A percentile compares a stretch with the other conserved stretches of the same genome.
phyloP scores from a whole-genome alignment of 2,113 vertebrate species.

The Candoia aspera region DNA sequence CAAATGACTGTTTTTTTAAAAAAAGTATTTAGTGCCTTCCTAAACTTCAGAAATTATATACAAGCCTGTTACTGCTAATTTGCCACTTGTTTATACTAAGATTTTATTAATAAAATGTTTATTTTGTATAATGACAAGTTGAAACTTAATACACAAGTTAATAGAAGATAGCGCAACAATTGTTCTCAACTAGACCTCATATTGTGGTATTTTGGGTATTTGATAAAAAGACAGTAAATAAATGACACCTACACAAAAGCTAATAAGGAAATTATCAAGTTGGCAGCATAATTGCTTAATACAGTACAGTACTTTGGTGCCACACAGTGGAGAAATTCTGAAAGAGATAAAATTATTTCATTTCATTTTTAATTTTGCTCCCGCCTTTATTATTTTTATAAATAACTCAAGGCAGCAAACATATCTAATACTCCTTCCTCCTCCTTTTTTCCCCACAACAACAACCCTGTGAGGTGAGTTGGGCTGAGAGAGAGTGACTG shows the following conservation, averaged over 20 bases:
- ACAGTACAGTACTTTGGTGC: slow-evolving; percentile 59
- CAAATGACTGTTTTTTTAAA: not conserved
- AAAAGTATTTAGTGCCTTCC: not conserved
- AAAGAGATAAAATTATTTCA: slow-evolving; percentile 51
- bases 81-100: not conserved
- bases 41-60: not conserved
- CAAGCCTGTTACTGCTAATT: not conserved
- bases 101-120: not conserved
- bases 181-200: not conserved
- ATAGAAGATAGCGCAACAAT: not conserved
- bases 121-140: not conserved
- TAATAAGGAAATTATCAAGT: not conserved
- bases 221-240: slow-evolving; percentile 10
- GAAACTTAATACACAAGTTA: not conserved
- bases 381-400: too few relatives aligned
- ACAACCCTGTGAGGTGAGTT: too few relatives aligned
- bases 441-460: too few relatives aligned
- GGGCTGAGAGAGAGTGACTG: too few relatives aligned
- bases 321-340: slow-evolving; percentile 60
- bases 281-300: not conserved
- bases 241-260: slow-evolving; percentile 1
- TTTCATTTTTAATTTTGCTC: too few relatives aligned
- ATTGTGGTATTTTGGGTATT: not conserved
- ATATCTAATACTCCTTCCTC: too few relatives aligned
- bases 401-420: too few relatives aligned